These are phyloP conservation scores for Herpetotheres cachinnans DNA, from an alignment of 2,113 vertebrate genomes.

Conservation along the genomic window DNA sequence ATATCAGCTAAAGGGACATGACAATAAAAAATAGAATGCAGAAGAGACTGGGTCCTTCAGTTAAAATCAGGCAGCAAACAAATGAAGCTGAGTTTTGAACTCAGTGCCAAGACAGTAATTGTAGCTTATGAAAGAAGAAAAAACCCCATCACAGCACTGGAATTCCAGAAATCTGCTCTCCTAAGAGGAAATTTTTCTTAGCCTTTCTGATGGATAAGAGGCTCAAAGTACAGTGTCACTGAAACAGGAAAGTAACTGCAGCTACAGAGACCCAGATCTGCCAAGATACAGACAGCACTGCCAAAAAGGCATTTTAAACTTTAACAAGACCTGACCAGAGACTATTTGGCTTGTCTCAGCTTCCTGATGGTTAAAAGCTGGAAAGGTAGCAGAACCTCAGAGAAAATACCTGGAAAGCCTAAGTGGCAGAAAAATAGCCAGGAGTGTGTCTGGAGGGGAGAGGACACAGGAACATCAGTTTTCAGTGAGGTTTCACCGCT, in stretches of 20 bases:
- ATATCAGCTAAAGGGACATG: neutral
- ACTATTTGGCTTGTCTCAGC: neutral
- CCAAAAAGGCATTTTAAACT: conserved; percentile 33
- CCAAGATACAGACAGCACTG: neutral
- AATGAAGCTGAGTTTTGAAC: neutral
- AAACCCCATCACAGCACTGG: neutral
- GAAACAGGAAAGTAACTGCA: conserved; percentile 5
- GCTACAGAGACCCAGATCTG: neutral
- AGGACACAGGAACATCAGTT: neutral
- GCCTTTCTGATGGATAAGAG: conserved; percentile 7
- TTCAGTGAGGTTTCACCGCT: neutral
- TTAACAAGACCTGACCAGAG: neutral
- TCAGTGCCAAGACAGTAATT: neutral
- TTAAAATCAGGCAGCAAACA: neutral
- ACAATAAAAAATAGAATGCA: neutral
- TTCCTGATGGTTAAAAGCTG: conserved; percentile 17
- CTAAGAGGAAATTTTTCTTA: neutral
- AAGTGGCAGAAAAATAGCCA: neutral
- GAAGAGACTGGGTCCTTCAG: neutral
- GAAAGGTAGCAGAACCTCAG: neutral
- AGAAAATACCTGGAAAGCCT: neutral
- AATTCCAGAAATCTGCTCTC: conserved; percentile 21
- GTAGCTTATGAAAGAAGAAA: neutral
- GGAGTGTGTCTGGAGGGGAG: neutral
- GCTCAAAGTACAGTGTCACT: neutral